Percentiles rank a stretch among this genome's conserved stretches.
phyloP scores from a whole-genome alignment of 2,888 invertebrate genomes.

The Sussaba pulchella region DNA sequence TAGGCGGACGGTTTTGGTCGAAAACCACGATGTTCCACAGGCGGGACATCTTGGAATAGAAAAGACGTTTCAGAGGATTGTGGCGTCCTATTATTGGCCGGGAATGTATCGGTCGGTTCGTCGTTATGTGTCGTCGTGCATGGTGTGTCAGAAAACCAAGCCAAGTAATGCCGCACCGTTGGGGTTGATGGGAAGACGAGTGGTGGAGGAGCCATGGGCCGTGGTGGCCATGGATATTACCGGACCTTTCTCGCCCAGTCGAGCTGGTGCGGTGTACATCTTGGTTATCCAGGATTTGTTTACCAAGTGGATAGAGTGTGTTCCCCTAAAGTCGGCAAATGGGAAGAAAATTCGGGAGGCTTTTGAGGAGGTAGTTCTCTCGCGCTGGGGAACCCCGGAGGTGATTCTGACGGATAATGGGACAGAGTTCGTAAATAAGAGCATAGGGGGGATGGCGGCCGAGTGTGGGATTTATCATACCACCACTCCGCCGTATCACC shows the following conservation, averaged over 20 bases:
- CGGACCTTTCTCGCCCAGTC: constrained; percentile 66
- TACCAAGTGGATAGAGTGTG: constrained; percentile 61
- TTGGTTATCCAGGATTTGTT: constrained; percentile 70
- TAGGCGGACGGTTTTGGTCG: constrained; percentile 16
- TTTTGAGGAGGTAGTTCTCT: constrained; percentile 64
- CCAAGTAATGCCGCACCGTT: constrained; percentile 10
- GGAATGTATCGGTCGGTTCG: constrained; percentile 58
- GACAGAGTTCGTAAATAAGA: too few species aligned
- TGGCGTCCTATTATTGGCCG: constrained; percentile 69
- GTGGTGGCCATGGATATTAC: constrained; percentile 66
- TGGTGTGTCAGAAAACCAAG: constrained; percentile 65
- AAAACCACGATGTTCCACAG: constrained; percentile 56
- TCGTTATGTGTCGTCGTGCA: constrained; percentile 66
- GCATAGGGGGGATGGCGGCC: background rate
- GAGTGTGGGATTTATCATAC: constrained; percentile 26
- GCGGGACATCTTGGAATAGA: constrained; percentile 68
- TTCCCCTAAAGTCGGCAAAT: constrained; percentile 65
- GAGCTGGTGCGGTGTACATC: constrained; percentile 54
- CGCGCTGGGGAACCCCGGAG: constrained; percentile 64
- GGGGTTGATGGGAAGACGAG: constrained; percentile 7
- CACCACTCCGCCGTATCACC: constrained; percentile 47
- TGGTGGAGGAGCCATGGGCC: constrained; percentile 60
- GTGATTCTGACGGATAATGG: constrained; percentile 71
- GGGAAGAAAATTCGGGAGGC: constrained; percentile 48
- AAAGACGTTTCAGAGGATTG: constrained; percentile 54